Evolutionary conservation across 92 coral and sea anemone genomes (phyloP), one percentile per base, ranked within the genome.

Genomic region (Zoanthus gigantus): DNA sequence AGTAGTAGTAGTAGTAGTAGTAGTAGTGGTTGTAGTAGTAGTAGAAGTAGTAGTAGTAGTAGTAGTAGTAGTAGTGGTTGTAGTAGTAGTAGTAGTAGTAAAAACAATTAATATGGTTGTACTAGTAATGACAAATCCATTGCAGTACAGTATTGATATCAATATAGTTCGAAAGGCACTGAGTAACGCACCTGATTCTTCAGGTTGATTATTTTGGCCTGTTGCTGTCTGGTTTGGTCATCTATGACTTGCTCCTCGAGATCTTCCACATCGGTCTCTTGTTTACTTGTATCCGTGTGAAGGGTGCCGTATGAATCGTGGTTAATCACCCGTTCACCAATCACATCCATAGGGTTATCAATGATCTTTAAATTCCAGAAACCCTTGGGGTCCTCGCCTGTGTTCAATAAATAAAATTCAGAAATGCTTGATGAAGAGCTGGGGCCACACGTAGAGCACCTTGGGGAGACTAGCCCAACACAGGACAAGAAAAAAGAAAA

Each of bases 211-310:
- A 96, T 90, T 69, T 87, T 86, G 14, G 90, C 87, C 58, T 94
- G 96, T 44, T 96, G 99, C 69, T 96, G 99, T 77, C 94, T 95
- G 34, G 99, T 96, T 79, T 96, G 99, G 68, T 96, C 99, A 56
- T 96, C 99, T n/a, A 96, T 96, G 6, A 96, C 99, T 54, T 96
- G 98, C 68, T 96, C 98, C 54, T 96, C 99, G n/a, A 96, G 76
- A 79, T 96, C 99, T 69, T 96, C 99, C 14, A 96, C 98, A 74
- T 96, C 99, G 29, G 96, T 94, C 66, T 95, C 99, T 84, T 96
- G 98, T 88, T 96, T 96, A 65, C 99, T 96, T 29, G 99, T 96
- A 86, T 96, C 99, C n/a, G 95, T 86, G 74, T 96, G 99, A 2
- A 95, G 91, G 4, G 98, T 95, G 29, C 98, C 98, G 63, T 82